Evolutionary conservation across 1,140 invertebrate species (phyloP).

Genomic region (Plutomurus gul): DNA sequence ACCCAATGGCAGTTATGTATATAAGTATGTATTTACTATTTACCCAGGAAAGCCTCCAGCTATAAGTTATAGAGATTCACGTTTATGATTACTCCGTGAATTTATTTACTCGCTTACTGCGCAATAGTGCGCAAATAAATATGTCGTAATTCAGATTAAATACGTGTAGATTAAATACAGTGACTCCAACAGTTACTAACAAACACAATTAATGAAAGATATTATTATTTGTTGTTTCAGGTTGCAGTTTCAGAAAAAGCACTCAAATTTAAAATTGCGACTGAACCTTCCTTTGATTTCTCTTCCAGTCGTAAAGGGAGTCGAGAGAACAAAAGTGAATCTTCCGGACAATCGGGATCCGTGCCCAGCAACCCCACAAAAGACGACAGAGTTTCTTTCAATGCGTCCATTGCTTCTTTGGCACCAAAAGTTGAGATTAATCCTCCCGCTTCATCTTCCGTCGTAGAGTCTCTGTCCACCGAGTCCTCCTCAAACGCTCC

Average conservation of each 20-base stretch:
- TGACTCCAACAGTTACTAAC: too few species aligned
- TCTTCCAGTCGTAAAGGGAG: slow-evolving; percentile 64
- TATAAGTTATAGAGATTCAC: too few species aligned
- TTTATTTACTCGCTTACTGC: too few species aligned
- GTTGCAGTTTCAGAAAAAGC: slow-evolving; percentile 77
- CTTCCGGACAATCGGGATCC: slow-evolving; percentile 40
- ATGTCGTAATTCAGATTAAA: too few species aligned
- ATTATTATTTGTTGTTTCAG: too few species aligned
- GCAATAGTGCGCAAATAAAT: too few species aligned
- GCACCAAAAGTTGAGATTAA: slow-evolving; percentile 43
- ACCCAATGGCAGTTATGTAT: too few species aligned
- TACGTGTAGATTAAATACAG: too few species aligned
- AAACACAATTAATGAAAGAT: too few species aligned
- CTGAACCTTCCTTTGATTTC: slow-evolving; percentile 62
- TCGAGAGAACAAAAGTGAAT: slow-evolving; percentile 57
- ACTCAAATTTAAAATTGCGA: slow-evolving; percentile 66
- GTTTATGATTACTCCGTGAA: too few species aligned
- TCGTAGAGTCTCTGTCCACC: slow-evolving; percentile 11
- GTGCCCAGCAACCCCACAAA: slow-evolving; percentile 1
- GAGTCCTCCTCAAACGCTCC: background rate
- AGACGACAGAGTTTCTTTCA: slow-evolving; percentile 38
- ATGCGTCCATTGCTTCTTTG: slow-evolving; percentile 35
- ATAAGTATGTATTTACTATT: too few species aligned
- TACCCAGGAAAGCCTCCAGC: too few species aligned
- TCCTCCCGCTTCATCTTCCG: background rate